These are phyloP conservation scores for Threskiornis aethiopicus DNA, from an alignment of 2,797 vertebrate genomes.

Conservation along the genomic window DNA sequence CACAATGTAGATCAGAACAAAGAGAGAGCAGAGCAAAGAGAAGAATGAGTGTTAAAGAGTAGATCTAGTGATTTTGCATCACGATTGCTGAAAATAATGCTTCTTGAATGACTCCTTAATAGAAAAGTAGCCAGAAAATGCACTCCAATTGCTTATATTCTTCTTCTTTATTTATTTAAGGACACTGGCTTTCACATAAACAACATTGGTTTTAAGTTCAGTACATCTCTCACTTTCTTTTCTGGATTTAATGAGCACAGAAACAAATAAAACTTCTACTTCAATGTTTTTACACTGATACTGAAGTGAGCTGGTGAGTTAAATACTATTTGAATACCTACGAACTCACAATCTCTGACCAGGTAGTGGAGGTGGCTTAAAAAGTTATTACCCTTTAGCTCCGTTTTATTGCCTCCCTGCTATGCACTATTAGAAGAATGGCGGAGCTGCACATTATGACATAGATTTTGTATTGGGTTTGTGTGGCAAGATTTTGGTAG, in stretches of 20 bases:
- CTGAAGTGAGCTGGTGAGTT: not conserved
- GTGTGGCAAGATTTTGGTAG: not conserved
- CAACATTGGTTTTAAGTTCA: not conserved
- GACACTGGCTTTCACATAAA: not conserved
- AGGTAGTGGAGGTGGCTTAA: not conserved
- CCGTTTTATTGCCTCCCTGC: not conserved
- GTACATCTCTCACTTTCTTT: not conserved
- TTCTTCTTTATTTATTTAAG: not conserved
- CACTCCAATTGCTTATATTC: not conserved
- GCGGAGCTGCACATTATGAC: not conserved
- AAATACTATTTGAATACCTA: not conserved
- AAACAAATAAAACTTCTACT: not conserved
- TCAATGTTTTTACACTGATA: not conserved
- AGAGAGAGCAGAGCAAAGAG: not conserved
- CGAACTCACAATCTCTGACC: not conserved
- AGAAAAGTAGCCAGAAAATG: not conserved
- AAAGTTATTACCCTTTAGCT: not conserved
- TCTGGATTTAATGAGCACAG: not conserved
- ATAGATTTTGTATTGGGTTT: not conserved
- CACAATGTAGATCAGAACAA: not conserved
- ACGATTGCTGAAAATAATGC: not conserved
- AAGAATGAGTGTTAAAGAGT: not conserved
- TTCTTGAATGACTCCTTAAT: not conserved
- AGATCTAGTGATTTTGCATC: not conserved
- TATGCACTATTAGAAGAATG: not conserved